A percentile compares a stretch with the other conserved stretches of the same genome.
phyloP scores from a whole-genome alignment of 1,140 invertebrate species.

The Nasonia longicornis region DNA sequence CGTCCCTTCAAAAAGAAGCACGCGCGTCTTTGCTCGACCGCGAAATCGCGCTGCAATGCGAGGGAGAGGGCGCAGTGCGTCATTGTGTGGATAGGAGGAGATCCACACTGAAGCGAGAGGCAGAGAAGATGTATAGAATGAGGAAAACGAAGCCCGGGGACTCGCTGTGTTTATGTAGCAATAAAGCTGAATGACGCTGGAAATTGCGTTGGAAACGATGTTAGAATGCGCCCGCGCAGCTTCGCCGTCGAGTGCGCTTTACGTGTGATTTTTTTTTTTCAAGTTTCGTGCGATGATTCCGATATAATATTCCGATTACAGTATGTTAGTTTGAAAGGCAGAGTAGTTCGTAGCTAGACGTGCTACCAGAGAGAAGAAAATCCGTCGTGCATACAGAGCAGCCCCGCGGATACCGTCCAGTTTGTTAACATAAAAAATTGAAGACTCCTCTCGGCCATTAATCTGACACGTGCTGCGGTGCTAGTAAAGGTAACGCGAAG shows the following conservation, averaged over 20 bases:
- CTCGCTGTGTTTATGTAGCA: constrained; percentile 5
- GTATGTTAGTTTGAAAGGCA: too few relatives aligned
- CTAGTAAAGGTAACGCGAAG: neutral
- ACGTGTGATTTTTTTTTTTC: neutral
- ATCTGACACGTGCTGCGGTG: neutral
- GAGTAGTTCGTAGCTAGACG: too few relatives aligned
- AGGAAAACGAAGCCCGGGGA: neutral
- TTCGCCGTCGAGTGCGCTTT: neutral
- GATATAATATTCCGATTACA: too few relatives aligned
- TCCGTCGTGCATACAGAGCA: too few relatives aligned
- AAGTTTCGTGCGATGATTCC: too few relatives aligned
- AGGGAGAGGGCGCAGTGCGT: neutral
- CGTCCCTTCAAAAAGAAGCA: constrained; percentile 16
- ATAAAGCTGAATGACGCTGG: constrained; percentile 19
- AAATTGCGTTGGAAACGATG: constrained; percentile 1
- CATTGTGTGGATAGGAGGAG: neutral
- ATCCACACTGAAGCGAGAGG: neutral
- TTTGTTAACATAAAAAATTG: constrained; percentile 20
- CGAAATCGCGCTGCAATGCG: constrained; percentile 1
- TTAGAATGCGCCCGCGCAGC: neutral
- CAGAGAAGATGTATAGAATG: neutral
- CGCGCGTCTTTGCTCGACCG: constrained; percentile 28
- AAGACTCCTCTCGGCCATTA: constrained; percentile 1
- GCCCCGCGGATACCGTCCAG: neutral
- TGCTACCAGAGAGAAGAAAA: too few relatives aligned